Evolutionary conservation across 2,113 vertebrate genomes (phyloP), one percentile per base, ranked within the genome.

Genomic region (Eurypyga helias): DNA sequence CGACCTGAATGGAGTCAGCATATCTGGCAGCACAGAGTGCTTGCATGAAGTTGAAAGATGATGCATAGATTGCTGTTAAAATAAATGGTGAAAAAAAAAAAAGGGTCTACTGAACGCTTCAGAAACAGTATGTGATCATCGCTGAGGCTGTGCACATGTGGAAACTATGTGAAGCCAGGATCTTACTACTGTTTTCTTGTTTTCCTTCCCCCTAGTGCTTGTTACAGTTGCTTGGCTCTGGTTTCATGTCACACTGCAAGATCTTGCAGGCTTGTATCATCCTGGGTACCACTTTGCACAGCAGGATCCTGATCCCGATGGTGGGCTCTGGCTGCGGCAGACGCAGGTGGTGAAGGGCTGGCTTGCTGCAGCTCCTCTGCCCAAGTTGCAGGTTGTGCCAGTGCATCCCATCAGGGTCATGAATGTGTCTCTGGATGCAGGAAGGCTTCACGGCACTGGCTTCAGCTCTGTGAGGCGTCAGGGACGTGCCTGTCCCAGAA

Each of bases 11-110:
- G 86, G 90, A 95, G 77, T 83, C 89, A 91, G 90, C 34, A 1
- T 85, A 96, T 96, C 84, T 97, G 96, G 96, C 89, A 97, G 87
- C 61, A 29, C 13, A 31, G 23, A 77, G 60, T 43, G 57, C 55
- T 41, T 89, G n/a, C n/a, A 15, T 64, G 49, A 87, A 76, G 70
- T 38, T 91, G 61, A 75, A 91, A 89, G 86, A 87, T 91, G 94
- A 95, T 82, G 86, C 72, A 60, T 66, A 57, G 65, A 55, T 94
- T 46, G 78, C 76, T 82, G 51, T 87, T 87, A 84, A 95, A 92
- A 82, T 73, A 84, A 84, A 89, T n/a, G n/a, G 33, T 38, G 52
- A 76, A 94, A 89, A 87, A 41, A 89, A 87, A 41, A 87, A 72
- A 46, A 20, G 7, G 9, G 55, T 93, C 31, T 84, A 6, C 65